Evolutionary conservation across 1,140 invertebrate species (phyloP).

Genomic region (Bombus superbus): DNA sequence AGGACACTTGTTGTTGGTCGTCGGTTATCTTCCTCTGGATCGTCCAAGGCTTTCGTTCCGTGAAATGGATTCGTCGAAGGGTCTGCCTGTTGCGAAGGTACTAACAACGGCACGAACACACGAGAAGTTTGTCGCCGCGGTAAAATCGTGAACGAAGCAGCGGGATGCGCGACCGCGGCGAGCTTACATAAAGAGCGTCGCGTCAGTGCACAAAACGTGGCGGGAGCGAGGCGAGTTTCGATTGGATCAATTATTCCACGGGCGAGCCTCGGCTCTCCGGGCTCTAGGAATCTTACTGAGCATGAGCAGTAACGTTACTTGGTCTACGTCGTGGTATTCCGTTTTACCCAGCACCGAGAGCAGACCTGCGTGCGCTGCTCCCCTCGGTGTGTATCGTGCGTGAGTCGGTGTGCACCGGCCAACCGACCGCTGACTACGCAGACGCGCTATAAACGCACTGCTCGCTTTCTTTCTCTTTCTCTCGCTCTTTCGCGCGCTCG

Average conservation of each 20-base stretch:
- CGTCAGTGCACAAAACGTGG: conserved; percentile 53
- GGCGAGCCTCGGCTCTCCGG: conserved; percentile 63
- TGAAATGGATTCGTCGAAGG: neutral
- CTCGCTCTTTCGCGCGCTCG: too few relatives aligned
- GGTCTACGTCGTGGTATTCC: conserved; percentile 11
- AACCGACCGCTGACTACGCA: conserved; percentile 46
- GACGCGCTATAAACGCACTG: conserved; percentile 38
- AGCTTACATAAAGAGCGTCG: conserved; percentile 58
- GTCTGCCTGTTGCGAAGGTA: neutral
- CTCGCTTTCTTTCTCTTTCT: neutral
- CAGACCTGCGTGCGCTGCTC: conserved; percentile 37
- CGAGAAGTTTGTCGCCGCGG: too few relatives aligned
- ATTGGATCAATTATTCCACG: conserved; percentile 72
- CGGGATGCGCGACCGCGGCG: conserved; percentile 37
- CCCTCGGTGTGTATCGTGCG: conserved; percentile 23
- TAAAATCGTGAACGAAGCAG: neutral
- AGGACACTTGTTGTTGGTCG: conserved; percentile 38
- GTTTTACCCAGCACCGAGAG: conserved; percentile 7
- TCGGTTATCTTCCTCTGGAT: conserved; percentile 5
- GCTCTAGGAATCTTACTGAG: conserved; percentile 65
- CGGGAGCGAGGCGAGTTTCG: conserved; percentile 67
- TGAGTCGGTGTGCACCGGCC: conserved; percentile 27
- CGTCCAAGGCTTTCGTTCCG: neutral
- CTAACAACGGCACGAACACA: too few relatives aligned
- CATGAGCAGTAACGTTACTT: conserved; percentile 66